phyloP scores from a whole-genome alignment of 2,888 invertebrate species.

The Bimastos eiseni region DNA sequence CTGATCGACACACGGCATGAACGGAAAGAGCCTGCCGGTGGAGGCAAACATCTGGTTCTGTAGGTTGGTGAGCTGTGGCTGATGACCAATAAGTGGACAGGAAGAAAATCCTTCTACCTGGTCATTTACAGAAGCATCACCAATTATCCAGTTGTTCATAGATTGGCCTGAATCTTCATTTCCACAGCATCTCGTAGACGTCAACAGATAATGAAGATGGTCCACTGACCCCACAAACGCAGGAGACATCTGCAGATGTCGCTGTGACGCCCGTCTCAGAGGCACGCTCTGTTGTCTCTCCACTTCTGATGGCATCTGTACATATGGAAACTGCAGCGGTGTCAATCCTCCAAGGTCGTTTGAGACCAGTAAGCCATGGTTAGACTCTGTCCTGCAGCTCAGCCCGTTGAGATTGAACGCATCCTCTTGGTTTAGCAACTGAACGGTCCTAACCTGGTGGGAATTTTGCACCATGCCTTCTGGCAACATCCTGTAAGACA shows the following conservation, averaged over 20 bases:
- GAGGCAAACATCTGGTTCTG: neutral
- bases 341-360: neutral
- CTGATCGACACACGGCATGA: neutral
- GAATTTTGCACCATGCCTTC: neutral
- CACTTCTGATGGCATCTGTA: neutral
- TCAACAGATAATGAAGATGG: neutral
- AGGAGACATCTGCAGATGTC: neutral
- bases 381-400: neutral
- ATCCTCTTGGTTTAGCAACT: neutral
- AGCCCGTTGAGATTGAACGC: neutral
- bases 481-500: neutral
- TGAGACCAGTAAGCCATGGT: neutral
- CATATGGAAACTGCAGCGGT: neutral
- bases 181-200: neutral
- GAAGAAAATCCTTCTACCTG: neutral
- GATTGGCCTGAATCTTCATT: slow-evolving; percentile 1
- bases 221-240: neutral
- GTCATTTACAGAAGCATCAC: neutral
- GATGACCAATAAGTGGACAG: neutral
- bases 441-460: neutral
- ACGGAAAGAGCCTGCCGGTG: neutral
- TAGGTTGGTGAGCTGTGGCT: neutral
- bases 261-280: neutral
- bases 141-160: neutral
- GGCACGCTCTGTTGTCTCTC: neutral